phyloP scores from a whole-genome alignment of 2,888 invertebrate genomes.

The Lepidocyrtoides sp. region DNA sequence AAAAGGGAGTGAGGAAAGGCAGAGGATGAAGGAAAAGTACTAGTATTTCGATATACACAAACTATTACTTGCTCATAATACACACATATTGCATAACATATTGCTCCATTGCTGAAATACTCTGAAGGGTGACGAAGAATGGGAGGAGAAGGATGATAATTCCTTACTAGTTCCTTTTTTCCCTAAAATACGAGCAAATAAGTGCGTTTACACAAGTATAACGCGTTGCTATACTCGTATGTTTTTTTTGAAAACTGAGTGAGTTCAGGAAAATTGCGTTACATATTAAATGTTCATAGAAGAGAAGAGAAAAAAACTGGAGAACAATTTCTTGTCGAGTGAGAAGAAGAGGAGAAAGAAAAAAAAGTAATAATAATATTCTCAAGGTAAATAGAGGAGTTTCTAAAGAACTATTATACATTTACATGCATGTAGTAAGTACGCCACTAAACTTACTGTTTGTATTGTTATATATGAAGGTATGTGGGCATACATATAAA shows the following conservation, averaged over 20 bases:
- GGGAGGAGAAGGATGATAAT: neutral
- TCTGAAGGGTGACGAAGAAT: no score
- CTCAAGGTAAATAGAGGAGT: neutral
- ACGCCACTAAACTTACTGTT: neutral
- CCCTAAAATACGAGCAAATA: neutral
- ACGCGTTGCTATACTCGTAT: neutral
- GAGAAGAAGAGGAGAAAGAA: neutral
- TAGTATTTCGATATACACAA: neutral
- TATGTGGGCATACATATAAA: no score
- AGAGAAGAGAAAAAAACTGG: neutral
- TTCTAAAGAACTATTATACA: neutral
- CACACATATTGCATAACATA: constrained; percentile 28
- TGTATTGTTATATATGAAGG: no score
- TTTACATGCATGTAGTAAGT: neutral
- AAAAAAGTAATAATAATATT: constrained; percentile 23
- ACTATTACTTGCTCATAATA: neutral
- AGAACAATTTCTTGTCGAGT: constrained; percentile 18
- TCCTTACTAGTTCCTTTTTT: neutral
- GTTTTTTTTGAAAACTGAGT: neutral
- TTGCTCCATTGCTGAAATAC: neutral
- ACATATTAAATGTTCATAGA: constrained; percentile 41
- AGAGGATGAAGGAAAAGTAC: constrained; percentile 10
- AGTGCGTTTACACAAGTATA: neutral
- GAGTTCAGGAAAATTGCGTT: constrained; percentile 44
- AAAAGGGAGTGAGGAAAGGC: neutral